These are phyloP conservation scores for Drosophila robusta DNA, from an alignment of 2,888 invertebrate species.

Conservation along the genomic window DNA sequence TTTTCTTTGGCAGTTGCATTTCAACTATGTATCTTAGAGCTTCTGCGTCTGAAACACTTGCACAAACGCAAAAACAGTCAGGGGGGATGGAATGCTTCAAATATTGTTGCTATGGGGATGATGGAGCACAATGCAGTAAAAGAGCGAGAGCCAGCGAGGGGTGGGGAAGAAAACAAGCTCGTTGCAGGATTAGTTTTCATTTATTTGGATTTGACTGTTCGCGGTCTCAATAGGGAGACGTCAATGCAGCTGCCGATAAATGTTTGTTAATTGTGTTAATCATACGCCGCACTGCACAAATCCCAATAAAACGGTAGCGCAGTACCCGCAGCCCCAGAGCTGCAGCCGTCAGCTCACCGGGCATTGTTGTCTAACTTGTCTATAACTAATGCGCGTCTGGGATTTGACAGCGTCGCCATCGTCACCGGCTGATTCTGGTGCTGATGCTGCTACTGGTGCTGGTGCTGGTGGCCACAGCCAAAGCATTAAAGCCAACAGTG, in stretches of 20 bases:
- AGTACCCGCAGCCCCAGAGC: neutral
- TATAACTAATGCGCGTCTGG: conserved; percentile 37
- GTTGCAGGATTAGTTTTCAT: neutral
- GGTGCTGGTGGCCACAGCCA: neutral
- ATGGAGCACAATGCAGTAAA: conserved; percentile 2
- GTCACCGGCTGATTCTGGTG: conserved; percentile 1
- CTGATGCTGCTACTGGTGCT: neutral
- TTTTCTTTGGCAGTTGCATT: conserved; percentile 33
- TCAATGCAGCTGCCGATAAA: conserved; percentile 39
- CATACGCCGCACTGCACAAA: conserved; percentile 68
- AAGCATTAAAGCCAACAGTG: conserved; percentile 31
- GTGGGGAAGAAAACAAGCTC: neutral
- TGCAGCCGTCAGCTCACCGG: conserved; percentile 14
- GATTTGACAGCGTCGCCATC: conserved; percentile 13
- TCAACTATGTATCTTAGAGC: conserved; percentile 11
- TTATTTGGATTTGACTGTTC: conserved; percentile 4
- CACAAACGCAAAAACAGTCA: conserved; percentile 40
- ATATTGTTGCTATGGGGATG: conserved; percentile 28
- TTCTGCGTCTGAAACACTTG: conserved; percentile 47
- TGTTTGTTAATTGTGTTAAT: conserved; percentile 67
- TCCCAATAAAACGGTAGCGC: conserved; percentile 7
- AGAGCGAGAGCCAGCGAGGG: neutral
- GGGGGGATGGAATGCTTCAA: conserved; percentile 28
- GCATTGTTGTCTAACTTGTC: conserved; percentile 55
- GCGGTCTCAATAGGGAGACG: conserved; percentile 4